Evolutionary conservation across 2,113 vertebrate species (phyloP), one percentile per base, ranked within the genome.

Genomic region (Ptyas mucosa): DNA sequence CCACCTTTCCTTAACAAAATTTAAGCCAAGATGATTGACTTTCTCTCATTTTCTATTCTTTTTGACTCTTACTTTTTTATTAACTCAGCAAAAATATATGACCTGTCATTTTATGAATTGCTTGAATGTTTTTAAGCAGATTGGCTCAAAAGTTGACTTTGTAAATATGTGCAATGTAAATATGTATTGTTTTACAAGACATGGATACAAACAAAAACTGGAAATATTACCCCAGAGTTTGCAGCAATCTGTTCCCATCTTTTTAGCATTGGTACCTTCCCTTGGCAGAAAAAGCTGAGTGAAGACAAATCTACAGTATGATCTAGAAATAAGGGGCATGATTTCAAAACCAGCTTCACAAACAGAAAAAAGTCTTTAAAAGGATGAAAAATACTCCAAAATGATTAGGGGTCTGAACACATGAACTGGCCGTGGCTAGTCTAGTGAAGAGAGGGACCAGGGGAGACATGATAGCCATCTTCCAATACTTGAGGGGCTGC

Each of bases 111-210:
- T 93, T 95, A 81, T 23, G 26, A 61, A 89, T 81, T 94, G 89
- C 85, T 92, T 90, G 93, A 90, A 81, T 95, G 51, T 69, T 95
- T 95, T 95, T 95, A 90, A 3, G 15, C 21, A 21, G 92, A 93
- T 96, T 90, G 96, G 94, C 96, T 94, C 92, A 94, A 95, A 94
- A 92, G 57, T 0, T 94, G 93, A 96, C 92, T 94, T 90, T 93
- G 75, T 81, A 81, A 21, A 43, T 39, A 81, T 81, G n/a, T 75
- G 46, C 3, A 29, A 89, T 87, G 94, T 89, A 85, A 91, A 15
- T 86, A 9, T 26, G 52, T 93, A 91, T 91, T 89, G 21, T 51
- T 46, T 75, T 51, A 9, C 49, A n/a, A 43, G 43, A 89, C 26
- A 94, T 64, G 18, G 91, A 57, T 26, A 57, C 14, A 52, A 51